These are phyloP conservation scores for Ennomos quercinarius DNA, from an alignment of 2,888 invertebrate genomes.

Conservation along the genomic window DNA sequence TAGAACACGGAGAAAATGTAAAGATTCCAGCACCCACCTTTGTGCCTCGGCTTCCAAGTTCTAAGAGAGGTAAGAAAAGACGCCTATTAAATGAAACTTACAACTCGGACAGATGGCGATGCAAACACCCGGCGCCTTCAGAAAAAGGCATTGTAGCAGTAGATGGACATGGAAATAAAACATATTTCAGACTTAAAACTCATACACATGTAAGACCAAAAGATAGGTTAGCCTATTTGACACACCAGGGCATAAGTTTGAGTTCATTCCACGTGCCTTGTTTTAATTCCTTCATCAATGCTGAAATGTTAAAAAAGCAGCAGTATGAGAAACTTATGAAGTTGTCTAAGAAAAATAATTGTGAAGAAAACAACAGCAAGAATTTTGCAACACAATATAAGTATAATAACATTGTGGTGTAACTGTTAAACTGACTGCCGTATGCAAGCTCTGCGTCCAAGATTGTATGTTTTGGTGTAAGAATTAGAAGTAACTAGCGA, in stretches of 20 bases:
- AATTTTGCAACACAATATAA: slow-evolving; percentile 4
- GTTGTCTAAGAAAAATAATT: neutral
- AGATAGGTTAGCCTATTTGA: slow-evolving; percentile 55
- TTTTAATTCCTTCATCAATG: slow-evolving; percentile 69
- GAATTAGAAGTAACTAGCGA: slow-evolving; percentile 39
- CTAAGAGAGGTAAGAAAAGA: slow-evolving; percentile 40
- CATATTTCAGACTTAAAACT: slow-evolving; percentile 62
- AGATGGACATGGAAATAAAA: slow-evolving; percentile 64
- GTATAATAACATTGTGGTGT: neutral
- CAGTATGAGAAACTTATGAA: slow-evolving; percentile 47
- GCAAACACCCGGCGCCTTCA: slow-evolving; percentile 65
- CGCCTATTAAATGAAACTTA: slow-evolving; percentile 14
- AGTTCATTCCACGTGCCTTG: slow-evolving; percentile 77
- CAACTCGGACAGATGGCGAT: slow-evolving; percentile 51
- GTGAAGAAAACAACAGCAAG: no score
- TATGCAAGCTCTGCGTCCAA: slow-evolving; percentile 38
- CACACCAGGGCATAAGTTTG: slow-evolving; percentile 66
- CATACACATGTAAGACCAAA: slow-evolving; percentile 58
- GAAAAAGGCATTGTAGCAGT: slow-evolving; percentile 68
- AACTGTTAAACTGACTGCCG: slow-evolving; percentile 1
- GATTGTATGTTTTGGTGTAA: slow-evolving; percentile 41
- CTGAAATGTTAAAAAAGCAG: slow-evolving; percentile 63
- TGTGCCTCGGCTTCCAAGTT: slow-evolving; percentile 49
- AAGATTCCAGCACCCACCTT: slow-evolving; percentile 58
- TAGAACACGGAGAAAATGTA: slow-evolving; percentile 63